Percentiles rank a stretch among this genome's conserved stretches.
Conservation (phyloP, 2,113 vertebrate genomes). For the Cyprinodon brontotheroides region DNA sequence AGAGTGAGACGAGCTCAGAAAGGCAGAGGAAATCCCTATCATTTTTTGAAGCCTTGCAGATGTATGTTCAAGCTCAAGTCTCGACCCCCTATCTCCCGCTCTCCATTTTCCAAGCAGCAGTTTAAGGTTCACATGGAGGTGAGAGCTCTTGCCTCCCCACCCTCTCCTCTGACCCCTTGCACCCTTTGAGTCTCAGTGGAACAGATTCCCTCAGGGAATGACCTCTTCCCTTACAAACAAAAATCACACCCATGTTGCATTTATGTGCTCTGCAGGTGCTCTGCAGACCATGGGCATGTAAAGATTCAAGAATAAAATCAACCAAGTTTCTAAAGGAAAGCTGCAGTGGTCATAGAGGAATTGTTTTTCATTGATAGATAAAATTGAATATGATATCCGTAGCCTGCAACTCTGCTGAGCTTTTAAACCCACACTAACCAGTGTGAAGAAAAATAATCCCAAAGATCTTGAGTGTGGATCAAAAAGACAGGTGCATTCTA, state of each 20-base stretch:
- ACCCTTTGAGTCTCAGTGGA: slow-evolving; percentile 65
- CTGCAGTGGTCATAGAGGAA: background rate
- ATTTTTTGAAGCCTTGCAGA: slow-evolving; percentile 70
- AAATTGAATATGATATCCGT: slow-evolving; percentile 2
- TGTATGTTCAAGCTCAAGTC: slow-evolving; percentile 78
- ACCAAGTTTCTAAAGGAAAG: slow-evolving; percentile 19
- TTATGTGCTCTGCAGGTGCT: slow-evolving; percentile 62
- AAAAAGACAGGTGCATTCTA: slow-evolving; percentile 28
- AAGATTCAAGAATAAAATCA: slow-evolving; percentile 6
- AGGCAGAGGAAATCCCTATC: slow-evolving; percentile 72
- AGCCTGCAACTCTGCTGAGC: slow-evolving; percentile 1
- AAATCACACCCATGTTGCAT: slow-evolving; percentile 48
- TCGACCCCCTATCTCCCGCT: slow-evolving; percentile 42
- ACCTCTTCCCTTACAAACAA: slow-evolving; percentile 59
- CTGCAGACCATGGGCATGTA: slow-evolving; percentile 21
- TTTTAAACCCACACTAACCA: slow-evolving; percentile 1
- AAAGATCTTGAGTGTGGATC: slow-evolving; percentile 11
- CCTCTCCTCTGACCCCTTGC: slow-evolving; percentile 67
- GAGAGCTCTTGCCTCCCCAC: slow-evolving; percentile 60
- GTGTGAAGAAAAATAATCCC: slow-evolving; percentile 2
- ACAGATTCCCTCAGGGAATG: slow-evolving; percentile 61
- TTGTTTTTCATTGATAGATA: slow-evolving; percentile 27
- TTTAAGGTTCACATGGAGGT: slow-evolving; percentile 76
- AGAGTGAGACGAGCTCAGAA: slow-evolving; percentile 61
- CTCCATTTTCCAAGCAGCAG: slow-evolving; percentile 35